phyloP scores from a whole-genome alignment of 2,888 invertebrate species.

The Aethes cnicana region DNA sequence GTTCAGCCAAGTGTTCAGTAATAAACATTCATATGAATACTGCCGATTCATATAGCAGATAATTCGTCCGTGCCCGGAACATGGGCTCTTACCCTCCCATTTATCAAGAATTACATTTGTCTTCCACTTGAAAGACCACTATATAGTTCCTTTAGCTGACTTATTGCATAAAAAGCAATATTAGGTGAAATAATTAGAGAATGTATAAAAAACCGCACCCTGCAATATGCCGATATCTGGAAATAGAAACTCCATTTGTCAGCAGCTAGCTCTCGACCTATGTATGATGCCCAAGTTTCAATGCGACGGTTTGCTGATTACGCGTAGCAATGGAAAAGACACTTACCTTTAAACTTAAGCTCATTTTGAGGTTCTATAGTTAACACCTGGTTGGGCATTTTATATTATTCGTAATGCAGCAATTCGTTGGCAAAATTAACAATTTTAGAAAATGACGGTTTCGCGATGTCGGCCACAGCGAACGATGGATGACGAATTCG shows the following conservation, averaged over 20 bases:
- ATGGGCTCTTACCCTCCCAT: constrained; percentile 7
- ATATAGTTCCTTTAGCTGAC: constrained; percentile 10
- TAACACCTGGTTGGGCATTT: constrained; percentile 89
- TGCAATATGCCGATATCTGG: constrained; percentile 78
- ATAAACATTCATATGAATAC: constrained; percentile 11
- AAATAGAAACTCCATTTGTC: constrained; percentile 82
- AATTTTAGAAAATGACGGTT: constrained; percentile 58
- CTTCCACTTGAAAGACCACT: not conserved
- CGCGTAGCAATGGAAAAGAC: constrained; percentile 44
- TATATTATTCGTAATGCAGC: constrained; percentile 79
- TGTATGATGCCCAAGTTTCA: constrained; percentile 60
- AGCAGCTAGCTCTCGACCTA: constrained; percentile 73
- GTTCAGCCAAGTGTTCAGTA: not conserved
- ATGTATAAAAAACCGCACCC: constrained; percentile 72
- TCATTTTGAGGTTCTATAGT: constrained; percentile 94
- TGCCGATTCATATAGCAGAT: constrained; percentile 23
- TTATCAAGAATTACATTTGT: constrained; percentile 7
- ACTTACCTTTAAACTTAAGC: constrained; percentile 94
- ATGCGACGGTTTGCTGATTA: constrained; percentile 54
- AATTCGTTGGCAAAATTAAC: constrained; percentile 65
- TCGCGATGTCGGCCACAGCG: constrained; percentile 68
- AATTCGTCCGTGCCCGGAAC: constrained; percentile 13
- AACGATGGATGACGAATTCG: constrained; percentile 63
- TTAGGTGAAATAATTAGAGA: constrained; percentile 35
- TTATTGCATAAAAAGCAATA: constrained; percentile 3